A percentile compares a stretch with the other conserved stretches of the same genome.
phyloP scores from a whole-genome alignment of 2,113 vertebrate genomes.

The Danio rerio region DNA sequence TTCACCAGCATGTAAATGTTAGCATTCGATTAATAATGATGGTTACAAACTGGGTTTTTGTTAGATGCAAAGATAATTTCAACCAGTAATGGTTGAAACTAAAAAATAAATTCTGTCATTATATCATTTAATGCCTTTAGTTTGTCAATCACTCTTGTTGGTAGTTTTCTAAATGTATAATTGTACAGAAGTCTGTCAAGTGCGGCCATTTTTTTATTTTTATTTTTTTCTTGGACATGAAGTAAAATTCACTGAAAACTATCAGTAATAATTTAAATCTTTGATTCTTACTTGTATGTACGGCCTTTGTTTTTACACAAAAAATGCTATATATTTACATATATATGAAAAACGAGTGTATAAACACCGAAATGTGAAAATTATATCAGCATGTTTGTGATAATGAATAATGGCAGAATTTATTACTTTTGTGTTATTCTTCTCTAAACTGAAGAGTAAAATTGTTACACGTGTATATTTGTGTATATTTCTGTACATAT shows the following conservation, averaged over 20 bases:
- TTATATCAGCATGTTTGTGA: too few species aligned
- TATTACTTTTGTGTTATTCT: background rate
- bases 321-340: background rate
- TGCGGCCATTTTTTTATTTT: background rate
- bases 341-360: too few species aligned
- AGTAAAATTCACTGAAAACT: background rate
- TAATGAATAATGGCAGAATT: too few species aligned
- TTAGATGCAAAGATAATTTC: background rate
- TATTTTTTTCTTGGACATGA: background rate
- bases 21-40: background rate
- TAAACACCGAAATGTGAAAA: too few species aligned
- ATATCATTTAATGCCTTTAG: background rate
- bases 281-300: background rate
- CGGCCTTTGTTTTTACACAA: background rate
- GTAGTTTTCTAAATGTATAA: background rate
- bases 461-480: constrained; percentile 1
- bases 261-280: background rate
- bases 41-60: background rate
- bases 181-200: background rate
- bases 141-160: background rate
- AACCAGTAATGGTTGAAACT: background rate
- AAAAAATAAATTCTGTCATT: background rate
- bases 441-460: background rate
- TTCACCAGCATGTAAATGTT: background rate
- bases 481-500: constrained; percentile 27